Evolutionary conservation across 1,140 invertebrate species (phyloP).

Genomic region (Ceratosolen fusciceps): DNA sequence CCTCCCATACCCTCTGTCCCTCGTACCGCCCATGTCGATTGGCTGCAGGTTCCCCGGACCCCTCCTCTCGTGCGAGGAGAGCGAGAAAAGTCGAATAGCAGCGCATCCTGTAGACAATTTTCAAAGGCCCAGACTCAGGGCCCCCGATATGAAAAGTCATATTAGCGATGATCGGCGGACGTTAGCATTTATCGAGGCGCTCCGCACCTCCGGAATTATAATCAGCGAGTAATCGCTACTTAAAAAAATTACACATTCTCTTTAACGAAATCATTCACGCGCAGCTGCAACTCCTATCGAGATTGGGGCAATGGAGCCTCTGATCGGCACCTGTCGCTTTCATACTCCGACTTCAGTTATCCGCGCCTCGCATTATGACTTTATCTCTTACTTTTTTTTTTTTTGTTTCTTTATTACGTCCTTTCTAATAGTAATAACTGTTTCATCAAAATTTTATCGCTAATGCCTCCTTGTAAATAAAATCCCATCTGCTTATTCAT

Average conservation of each 20-base stretch:
- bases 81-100: neutral
- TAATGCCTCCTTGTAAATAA: too few relatives aligned
- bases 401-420: neutral
- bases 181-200: neutral
- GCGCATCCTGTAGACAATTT: neutral
- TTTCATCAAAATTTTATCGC: too few relatives aligned
- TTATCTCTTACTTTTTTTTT: neutral
- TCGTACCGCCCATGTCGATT: too few relatives aligned
- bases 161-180: neutral
- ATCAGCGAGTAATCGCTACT: neutral
- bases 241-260: slow-evolving; percentile 8
- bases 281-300: neutral
- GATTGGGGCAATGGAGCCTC: neutral
- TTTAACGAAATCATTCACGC: neutral
- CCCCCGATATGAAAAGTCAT: neutral
- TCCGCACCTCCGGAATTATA: neutral
- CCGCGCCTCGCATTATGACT: neutral
- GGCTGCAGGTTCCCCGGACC: too few relatives aligned
- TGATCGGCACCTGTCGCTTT: neutral
- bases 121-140: neutral
- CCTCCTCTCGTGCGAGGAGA: neutral
- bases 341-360: neutral
- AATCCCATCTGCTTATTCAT: too few relatives aligned
- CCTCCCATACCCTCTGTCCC: neutral
- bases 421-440: too few relatives aligned